phyloP scores from a whole-genome alignment of 2,888 invertebrate species.

The Mimas tiliae region DNA sequence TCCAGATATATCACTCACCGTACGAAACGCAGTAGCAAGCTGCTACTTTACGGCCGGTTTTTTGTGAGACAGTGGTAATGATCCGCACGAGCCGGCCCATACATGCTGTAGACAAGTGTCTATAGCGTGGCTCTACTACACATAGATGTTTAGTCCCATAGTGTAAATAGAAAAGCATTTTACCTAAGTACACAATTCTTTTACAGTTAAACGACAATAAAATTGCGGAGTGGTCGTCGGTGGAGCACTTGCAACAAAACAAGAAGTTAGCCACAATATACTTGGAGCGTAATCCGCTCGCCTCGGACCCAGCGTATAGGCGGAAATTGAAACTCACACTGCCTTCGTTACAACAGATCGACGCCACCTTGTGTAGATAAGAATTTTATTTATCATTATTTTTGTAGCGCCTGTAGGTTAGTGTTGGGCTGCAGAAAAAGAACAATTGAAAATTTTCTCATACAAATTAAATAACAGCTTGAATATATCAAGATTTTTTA shows the following conservation, averaged over 20 bases:
- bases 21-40: too few species aligned
- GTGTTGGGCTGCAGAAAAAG: conserved; percentile 9
- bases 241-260: conserved; percentile 89
- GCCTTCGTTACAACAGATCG: conserved; percentile 95
- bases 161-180: background rate
- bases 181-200: conserved; percentile 42
- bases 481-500: too few species aligned
- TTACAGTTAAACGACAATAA: conserved; percentile 95
- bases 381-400: conserved; percentile 36
- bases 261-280: conserved; percentile 93
- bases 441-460: background rate
- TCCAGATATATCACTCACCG: too few species aligned
- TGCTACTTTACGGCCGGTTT: too few species aligned
- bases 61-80: too few species aligned
- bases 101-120: too few species aligned
- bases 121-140: too few species aligned
- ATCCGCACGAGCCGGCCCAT: too few species aligned
- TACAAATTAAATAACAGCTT: too few species aligned
- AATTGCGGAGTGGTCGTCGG: conserved; percentile 92
- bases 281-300: conserved; percentile 96
- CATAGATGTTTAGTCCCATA: too few species aligned
- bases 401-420: conserved; percentile 9
- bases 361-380: conserved; percentile 96
- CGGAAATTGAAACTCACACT: conserved; percentile 95
- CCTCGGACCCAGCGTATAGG: conserved; percentile 92